A percentile compares a stretch with the other conserved stretches of the same genome.
Evolutionary conservation across 2,797 vertebrate genomes (phyloP).

Genomic region (Neostethus bicornis): DNA sequence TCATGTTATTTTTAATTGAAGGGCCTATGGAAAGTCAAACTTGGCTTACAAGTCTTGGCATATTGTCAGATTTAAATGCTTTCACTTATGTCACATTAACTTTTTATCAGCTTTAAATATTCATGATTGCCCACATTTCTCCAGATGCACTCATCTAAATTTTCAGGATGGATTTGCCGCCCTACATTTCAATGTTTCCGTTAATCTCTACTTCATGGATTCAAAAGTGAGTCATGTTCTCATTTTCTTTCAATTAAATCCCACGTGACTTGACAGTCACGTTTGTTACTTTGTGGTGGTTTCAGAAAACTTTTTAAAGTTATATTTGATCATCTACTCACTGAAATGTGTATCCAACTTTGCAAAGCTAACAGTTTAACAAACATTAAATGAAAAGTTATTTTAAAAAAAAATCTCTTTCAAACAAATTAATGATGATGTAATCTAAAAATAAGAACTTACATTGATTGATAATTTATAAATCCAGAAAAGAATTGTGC

Average conservation of each 20-base stretch:
- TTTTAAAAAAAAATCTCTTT: no score
- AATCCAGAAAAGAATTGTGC: no score
- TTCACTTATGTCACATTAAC: not conserved
- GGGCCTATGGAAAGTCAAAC: not conserved
- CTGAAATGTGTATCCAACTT: no score
- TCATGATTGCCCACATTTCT: not conserved
- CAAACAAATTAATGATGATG: no score
- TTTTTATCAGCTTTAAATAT: not conserved
- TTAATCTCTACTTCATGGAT: no score
- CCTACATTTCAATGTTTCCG: not conserved
- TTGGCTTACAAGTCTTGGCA: slow-evolving; percentile 1
- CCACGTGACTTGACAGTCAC: not conserved
- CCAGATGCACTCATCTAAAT: not conserved
- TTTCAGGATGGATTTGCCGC: not conserved
- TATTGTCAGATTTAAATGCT: not conserved
- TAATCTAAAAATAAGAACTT: no score
- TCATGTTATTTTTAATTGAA: not conserved
- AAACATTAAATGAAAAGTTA: no score
- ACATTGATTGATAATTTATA: no score
- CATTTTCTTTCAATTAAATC: not conserved
- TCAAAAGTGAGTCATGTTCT: not conserved
- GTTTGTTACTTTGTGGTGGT: not conserved
- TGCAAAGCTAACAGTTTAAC: no score
- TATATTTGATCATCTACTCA: no score
- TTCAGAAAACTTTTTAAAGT: no score